A percentile compares a stretch with the other conserved stretches of the same genome.
These are phyloP conservation scores for Nysson spinosus DNA, from an alignment of 2,888 invertebrate species.

Conservation along the genomic window DNA sequence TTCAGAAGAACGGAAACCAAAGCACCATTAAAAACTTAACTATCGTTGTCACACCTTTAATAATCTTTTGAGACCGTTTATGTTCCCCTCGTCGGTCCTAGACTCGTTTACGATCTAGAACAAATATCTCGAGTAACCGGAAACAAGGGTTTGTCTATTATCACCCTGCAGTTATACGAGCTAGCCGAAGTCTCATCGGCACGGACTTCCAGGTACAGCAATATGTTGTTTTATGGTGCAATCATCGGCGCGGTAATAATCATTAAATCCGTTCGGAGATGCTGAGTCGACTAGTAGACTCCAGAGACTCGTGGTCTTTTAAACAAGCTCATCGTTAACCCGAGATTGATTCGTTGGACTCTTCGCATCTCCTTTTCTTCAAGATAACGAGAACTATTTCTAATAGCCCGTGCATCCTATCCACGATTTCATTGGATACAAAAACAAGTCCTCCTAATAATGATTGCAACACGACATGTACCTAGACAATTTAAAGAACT, in stretches of 20 bases:
- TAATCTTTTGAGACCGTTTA: not conserved
- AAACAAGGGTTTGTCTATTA: slow-evolving; percentile 59
- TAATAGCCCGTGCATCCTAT: not conserved
- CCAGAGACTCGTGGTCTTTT: slow-evolving; percentile 22
- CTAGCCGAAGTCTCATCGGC: slow-evolving; percentile 53
- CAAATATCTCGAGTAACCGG: slow-evolving; percentile 49
- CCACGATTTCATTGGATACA: not conserved
- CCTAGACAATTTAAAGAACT: no score
- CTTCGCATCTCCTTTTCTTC: slow-evolving; percentile 16
- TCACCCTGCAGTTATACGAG: slow-evolving; percentile 46
- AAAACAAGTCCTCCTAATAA: not conserved
- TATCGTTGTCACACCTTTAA: slow-evolving; percentile 10
- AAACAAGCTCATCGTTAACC: slow-evolving; percentile 41
- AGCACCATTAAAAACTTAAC: no score
- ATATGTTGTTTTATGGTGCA: slow-evolving; percentile 67
- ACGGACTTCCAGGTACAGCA: slow-evolving; percentile 61
- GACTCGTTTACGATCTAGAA: slow-evolving; percentile 18
- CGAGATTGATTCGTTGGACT: slow-evolving; percentile 31
- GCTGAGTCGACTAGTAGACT: slow-evolving; percentile 22
- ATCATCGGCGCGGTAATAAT: slow-evolving; percentile 67
- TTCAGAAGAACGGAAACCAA: no score
- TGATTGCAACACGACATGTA: no score
- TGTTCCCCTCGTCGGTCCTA: slow-evolving; percentile 1
- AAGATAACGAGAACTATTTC: slow-evolving; percentile 22
- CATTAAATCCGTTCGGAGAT: slow-evolving; percentile 59